These are phyloP conservation scores for Zaprionus inermis DNA, from an alignment of 1,140 invertebrate genomes.

Conservation along the genomic window DNA sequence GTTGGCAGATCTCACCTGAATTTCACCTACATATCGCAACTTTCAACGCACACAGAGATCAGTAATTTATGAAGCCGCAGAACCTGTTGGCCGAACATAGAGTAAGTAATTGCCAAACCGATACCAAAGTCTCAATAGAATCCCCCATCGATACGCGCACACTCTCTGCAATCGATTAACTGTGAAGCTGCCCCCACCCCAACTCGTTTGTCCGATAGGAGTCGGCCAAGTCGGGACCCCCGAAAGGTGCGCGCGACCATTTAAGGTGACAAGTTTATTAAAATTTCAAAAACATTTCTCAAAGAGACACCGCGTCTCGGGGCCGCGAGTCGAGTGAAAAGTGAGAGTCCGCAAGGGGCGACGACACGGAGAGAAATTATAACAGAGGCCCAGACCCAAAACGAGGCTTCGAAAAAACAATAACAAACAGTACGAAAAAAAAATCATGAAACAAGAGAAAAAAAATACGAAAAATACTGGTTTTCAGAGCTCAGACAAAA, in stretches of 20 bases:
- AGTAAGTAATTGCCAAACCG: constrained; percentile 25
- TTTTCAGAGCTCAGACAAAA: constrained; percentile 34
- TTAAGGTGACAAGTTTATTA: constrained; percentile 64
- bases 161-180: constrained; percentile 32
- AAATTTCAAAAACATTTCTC: constrained; percentile 44
- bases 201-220: constrained; percentile 13
- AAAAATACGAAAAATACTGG: constrained; percentile 39
- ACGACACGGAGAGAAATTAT: constrained; percentile 69
- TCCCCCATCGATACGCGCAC: neutral
- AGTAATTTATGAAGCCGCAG: constrained; percentile 27
- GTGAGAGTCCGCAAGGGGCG: constrained; percentile 62
- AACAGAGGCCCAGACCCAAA: constrained; percentile 50
- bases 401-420: constrained; percentile 23
- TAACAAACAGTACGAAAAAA: constrained; percentile 9
- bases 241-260: constrained; percentile 44
- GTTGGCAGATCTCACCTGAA: constrained; percentile 27
- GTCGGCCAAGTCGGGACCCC: neutral
- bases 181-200: constrained; percentile 3
- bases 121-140: neutral
- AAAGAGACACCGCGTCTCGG: neutral
- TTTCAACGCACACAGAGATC: constrained; percentile 39
- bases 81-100: constrained; percentile 36
- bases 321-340: constrained; percentile 46
- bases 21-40: constrained; percentile 41
- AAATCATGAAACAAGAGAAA: constrained; percentile 6